Evolutionary conservation across 2,888 invertebrate species (phyloP), one percentile per base, ranked within the genome.

Genomic region (Mythimna ferrago): DNA sequence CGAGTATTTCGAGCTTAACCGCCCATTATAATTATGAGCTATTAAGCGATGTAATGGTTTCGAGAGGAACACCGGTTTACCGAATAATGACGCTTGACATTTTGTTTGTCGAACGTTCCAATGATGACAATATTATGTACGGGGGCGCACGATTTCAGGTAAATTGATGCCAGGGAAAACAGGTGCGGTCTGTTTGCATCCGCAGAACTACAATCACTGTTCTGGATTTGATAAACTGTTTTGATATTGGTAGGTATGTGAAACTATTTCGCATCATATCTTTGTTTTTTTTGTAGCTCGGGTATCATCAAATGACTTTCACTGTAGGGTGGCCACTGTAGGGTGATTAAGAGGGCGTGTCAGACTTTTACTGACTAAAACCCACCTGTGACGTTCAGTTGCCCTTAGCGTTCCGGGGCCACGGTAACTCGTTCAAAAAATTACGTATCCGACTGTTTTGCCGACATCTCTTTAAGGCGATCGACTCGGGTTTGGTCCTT

Each of bases 1-100:
- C 70, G 73, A 83, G 79, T 75, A 83, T 84, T 88, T 86, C 66
- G 72, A 83, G 80, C 78, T 82, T 79, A 82, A 85, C 83, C 80
- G 73, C 69, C 82, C 83, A 80, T 85, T 80, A 80, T 77, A 86
- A 85, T 85, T 80, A 86, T 76, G 85, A 80, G 78, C 80, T 76
- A 82, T 86, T 85, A 86, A 84, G 67, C 63, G 54, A 67, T 74
- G 80, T 82, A 86, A 86, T 86, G 78, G 80, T 77, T 86, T 82
- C 70, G 72, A 84, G 82, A 79, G 77, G 73, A 77, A 68, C 76
- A 62, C 76, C 51, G 76, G 76, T 77, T 76, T 70, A 69, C 66
- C 61, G 72, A 75, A 75, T 79, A 84, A 86, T 78, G 75, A 84
- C 72, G 71, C 78, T 84, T 82, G 82, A 80, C 78, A 71, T 86